Evolutionary conservation across 2,888 invertebrate genomes (phyloP), one percentile per base, ranked within the genome.

Genomic region (Coelinius sp.): DNA sequence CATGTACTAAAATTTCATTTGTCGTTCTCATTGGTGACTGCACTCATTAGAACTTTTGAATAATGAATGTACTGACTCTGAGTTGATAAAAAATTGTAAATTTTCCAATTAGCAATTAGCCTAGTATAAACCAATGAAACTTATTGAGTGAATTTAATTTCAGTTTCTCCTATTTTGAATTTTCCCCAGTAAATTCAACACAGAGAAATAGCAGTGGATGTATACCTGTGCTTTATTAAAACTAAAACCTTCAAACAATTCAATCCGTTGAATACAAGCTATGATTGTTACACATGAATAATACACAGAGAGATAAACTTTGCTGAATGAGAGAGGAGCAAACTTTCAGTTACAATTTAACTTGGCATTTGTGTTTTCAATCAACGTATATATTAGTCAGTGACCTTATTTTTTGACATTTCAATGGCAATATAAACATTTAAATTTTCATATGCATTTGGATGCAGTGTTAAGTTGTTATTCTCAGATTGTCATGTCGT

Each of bases 231-330:
- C 68, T 75, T 78, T 76, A 76, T 78, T 78, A 78, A 76, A 77
- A 78, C 69, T 76, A 78, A 78, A 70, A 20, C 46, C 46, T 70
- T 62, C 75, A 77, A 78, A 76, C 75, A 77, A 75, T 70, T 70
- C 56, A 67, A 74, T 77, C 72, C 66, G 69, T 73, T 68, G 73
- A 73, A 75, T 75, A 72, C 66, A 53, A 73, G 70, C 41, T 68
- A 59, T 68, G 53, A 64, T 56, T 68, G 25, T 53, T 46, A 14
- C 41, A 70, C 17, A 10, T 20, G 41, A 38, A 38, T 38, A 38
- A 49, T 49, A 49, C 46, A 20, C 46, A 20, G 46, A 20, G 46
- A 20, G 46, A 20, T 49, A 14, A 49, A 49, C 46, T 49, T 14
- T 14, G 46, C 8, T 49, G 14, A 20, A 49, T 49, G 20, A 6